A percentile compares a stretch with the other conserved stretches of the same genome.
Evolutionary conservation across 1,140 invertebrate species (phyloP).

Genomic region (Trachymyrmex cornetzi): DNA sequence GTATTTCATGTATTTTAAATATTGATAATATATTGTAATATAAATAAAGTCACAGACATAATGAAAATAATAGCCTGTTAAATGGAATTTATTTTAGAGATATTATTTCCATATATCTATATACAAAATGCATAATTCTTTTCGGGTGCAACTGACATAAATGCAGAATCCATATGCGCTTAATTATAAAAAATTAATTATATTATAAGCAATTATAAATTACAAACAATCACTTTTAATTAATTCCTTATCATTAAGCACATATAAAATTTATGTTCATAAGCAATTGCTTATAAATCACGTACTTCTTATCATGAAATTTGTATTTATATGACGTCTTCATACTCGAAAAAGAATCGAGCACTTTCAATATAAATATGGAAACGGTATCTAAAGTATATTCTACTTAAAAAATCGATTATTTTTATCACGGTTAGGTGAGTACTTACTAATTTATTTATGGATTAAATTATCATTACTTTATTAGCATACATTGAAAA

Average conservation of each 20-base stretch:
- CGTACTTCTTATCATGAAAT: neutral
- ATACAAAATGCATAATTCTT: neutral
- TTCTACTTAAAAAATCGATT: too few relatives aligned
- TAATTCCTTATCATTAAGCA: neutral
- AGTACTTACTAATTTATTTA: too few relatives aligned
- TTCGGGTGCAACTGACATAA: neutral
- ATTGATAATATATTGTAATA: constrained; percentile 16
- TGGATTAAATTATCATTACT: too few relatives aligned
- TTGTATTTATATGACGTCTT: too few relatives aligned
- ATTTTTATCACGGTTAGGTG: too few relatives aligned
- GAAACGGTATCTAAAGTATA: too few relatives aligned
- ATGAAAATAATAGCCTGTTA: neutral
- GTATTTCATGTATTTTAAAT: neutral
- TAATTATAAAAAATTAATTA: neutral
- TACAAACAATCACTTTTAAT: neutral
- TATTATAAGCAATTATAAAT: neutral
- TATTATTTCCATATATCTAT: neutral
- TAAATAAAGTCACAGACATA: neutral
- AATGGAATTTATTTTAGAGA: neutral
- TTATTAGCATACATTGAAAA: too few relatives aligned
- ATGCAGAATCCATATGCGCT: neutral
- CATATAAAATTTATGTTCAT: neutral
- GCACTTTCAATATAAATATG: too few relatives aligned
- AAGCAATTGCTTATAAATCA: neutral
- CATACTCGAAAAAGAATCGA: too few relatives aligned